These are phyloP conservation scores for Dolichallabes microphthalmus DNA, from an alignment of 2,113 vertebrate species.

Conservation along the genomic window DNA sequence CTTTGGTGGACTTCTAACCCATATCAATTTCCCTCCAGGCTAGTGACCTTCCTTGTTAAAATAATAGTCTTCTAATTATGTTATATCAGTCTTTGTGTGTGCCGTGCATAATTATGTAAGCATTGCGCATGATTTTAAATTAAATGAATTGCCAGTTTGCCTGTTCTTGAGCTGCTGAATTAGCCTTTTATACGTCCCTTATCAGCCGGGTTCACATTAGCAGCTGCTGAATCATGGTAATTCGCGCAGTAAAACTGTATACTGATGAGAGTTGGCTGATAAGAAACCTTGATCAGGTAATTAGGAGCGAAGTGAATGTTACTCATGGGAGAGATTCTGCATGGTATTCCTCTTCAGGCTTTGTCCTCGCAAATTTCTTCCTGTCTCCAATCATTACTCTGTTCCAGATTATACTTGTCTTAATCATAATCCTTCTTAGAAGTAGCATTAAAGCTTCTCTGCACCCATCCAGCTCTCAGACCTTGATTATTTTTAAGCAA, in stretches of 20 bases:
- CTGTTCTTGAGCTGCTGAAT: neutral
- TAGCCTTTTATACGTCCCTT: neutral
- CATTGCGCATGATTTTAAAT: constrained; percentile 2
- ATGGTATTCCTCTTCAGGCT: constrained; percentile 26
- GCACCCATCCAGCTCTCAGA: constrained; percentile 25
- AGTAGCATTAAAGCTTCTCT: constrained; percentile 42
- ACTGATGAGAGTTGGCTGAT: constrained; percentile 13
- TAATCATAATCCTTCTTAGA: constrained; percentile 54
- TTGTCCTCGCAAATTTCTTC: constrained; percentile 39
- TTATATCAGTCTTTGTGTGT: neutral
- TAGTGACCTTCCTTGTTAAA: constrained; percentile 6
- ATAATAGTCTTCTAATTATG: constrained; percentile 4
- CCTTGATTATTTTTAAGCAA: constrained; percentile 34
- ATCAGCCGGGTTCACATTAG: neutral
- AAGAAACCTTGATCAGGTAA: constrained; percentile 39
- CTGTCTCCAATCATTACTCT: constrained; percentile 36
- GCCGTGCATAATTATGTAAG: neutral
- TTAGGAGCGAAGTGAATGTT: constrained; percentile 27
- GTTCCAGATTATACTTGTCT: constrained; percentile 41
- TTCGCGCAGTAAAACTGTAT: neutral
- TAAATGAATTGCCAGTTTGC: neutral
- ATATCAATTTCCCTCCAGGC: neutral
- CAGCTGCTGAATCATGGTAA: constrained; percentile 3
- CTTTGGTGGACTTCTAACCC: neutral
- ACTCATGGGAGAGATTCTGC: constrained; percentile 34